Conservation (phyloP, 2,888 invertebrate genomes). For the Chrysolina haemoptera region DNA sequence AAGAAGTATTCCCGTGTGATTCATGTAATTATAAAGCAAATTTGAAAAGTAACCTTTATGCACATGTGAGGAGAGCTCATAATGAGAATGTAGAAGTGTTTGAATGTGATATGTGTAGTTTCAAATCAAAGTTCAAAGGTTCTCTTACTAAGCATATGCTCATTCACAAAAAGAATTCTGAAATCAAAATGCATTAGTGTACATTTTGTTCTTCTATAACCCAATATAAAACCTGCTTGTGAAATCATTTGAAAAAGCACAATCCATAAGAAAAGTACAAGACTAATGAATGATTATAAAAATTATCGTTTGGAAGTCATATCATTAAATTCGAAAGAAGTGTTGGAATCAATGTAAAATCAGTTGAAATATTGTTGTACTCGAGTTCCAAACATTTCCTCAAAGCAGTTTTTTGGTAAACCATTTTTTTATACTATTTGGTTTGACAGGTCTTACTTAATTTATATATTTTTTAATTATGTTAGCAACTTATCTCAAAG, state of each 20-base stretch:
- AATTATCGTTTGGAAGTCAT: too few species aligned
- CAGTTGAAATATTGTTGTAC: too few species aligned
- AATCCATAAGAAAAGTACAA: background rate
- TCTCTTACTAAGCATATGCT: conserved; percentile 1
- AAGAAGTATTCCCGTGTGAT: background rate
- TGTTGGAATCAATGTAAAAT: too few species aligned
- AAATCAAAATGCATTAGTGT: conserved; percentile 12
- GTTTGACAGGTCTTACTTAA: too few species aligned
- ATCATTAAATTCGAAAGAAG: too few species aligned
- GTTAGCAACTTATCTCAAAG: too few species aligned
- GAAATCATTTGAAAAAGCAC: conserved; percentile 1
- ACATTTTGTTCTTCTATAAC: conserved; percentile 14
- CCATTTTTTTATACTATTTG: too few species aligned
- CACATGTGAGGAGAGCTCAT: background rate
- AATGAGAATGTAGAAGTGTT: background rate
- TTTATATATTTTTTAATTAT: too few species aligned
- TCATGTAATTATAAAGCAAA: conserved; percentile 1
- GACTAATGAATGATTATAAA: too few species aligned
- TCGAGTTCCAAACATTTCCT: too few species aligned
- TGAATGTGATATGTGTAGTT: conserved; percentile 18
- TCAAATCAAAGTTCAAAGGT: conserved; percentile 25
- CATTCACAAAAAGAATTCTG: background rate
- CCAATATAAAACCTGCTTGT: too few species aligned
- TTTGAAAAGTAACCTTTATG: background rate
- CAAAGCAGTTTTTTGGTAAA: too few species aligned